Evolutionary conservation across 1,140 invertebrate genomes (phyloP).

Genomic region (Streblospio benedicti): DNA sequence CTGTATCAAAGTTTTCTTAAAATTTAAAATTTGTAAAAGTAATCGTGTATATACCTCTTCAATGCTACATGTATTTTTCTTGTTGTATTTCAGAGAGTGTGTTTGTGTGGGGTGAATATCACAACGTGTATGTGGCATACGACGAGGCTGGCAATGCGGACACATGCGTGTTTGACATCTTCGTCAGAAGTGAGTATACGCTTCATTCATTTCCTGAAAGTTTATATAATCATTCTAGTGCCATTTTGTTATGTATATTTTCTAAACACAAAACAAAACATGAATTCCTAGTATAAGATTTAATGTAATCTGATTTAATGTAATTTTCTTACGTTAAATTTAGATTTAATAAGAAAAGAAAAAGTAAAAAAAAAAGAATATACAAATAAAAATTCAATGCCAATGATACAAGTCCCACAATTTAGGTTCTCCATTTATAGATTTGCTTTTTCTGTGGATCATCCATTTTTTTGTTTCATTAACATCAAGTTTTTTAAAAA

Average conservation of each 20-base stretch:
- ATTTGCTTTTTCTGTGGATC: neutral
- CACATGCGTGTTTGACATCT: constrained; percentile 1
- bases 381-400: too few relatives aligned
- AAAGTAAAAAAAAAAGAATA: neutral
- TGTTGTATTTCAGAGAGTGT: neutral
- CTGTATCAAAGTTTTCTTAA: neutral
- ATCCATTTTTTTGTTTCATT: neutral
- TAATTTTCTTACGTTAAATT: neutral
- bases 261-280: too few relatives aligned
- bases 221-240: too few relatives aligned
- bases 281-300: too few relatives aligned
- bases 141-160: constrained; percentile 3
- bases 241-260: too few relatives aligned
- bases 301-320: neutral
- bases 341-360: neutral
- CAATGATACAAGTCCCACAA: too few relatives aligned
- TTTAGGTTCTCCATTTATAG: too few relatives aligned
- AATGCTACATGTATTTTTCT: neutral
- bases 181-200: constrained; percentile 7
- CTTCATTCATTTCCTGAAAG: too few relatives aligned
- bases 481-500: neutral
- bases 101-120: neutral
- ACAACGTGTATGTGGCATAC: constrained; percentile 3
- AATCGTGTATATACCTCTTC: neutral
- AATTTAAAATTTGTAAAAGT: neutral